Evolutionary conservation across 1,140 invertebrate genomes (phyloP).

Genomic region (Halictus rubicundus): DNA sequence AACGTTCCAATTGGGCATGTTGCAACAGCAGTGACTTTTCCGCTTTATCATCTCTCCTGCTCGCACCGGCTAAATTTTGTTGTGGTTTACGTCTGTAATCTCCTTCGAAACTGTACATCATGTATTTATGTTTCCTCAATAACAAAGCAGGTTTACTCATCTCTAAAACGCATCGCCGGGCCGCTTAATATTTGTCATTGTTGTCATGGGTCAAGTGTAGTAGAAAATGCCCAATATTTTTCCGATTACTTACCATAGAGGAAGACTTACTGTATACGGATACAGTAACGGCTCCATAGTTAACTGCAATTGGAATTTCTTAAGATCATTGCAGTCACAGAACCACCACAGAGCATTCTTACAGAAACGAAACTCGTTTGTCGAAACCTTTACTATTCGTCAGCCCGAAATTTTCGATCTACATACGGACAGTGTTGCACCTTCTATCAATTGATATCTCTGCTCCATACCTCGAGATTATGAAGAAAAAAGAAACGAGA

Average conservation of each 20-base stretch:
- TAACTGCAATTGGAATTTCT: too few species aligned
- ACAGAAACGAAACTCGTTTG: too few species aligned
- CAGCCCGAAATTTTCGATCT: too few species aligned
- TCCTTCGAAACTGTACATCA: conserved; percentile 94
- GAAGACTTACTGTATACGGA: background rate
- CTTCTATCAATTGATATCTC: too few species aligned
- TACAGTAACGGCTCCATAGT: too few species aligned
- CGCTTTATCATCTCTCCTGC: conserved; percentile 83
- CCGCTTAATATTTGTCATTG: background rate
- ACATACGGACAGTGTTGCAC: too few species aligned
- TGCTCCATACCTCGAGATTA: too few species aligned
- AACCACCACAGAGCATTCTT: too few species aligned
- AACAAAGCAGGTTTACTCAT: conserved; percentile 10
- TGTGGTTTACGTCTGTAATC: conserved; percentile 92
- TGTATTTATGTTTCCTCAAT: conserved; percentile 42
- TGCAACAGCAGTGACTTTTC: conserved; percentile 88
- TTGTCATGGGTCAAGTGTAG: background rate
- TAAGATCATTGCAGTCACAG: too few species aligned
- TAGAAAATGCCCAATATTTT: background rate
- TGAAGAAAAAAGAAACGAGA: too few species aligned
- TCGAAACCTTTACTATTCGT: too few species aligned
- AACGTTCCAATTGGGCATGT: conserved; percentile 90
- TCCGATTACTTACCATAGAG: background rate
- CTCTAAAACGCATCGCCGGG: background rate
- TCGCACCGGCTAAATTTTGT: conserved; percentile 94